Percentiles rank a stretch among this genome's conserved stretches.
Evolutionary conservation across 2,113 vertebrate genomes (phyloP).

Genomic region (Microtus richardsoni): DNA sequence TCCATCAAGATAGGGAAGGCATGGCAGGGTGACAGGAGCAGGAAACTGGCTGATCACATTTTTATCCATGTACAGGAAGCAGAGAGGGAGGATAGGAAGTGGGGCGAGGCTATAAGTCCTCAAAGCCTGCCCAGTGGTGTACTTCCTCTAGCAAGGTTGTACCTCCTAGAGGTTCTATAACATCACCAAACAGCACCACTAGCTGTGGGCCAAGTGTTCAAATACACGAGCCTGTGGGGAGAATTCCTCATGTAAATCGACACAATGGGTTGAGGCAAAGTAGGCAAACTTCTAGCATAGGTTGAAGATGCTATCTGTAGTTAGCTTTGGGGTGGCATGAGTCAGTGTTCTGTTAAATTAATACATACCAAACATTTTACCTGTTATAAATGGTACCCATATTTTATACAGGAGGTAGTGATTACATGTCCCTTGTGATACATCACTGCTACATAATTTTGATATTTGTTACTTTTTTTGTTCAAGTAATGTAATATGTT

Average conservation of each 20-base stretch:
- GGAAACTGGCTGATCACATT: background rate
- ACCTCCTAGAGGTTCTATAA: background rate
- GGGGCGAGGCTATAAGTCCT: background rate
- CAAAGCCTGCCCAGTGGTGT: background rate
- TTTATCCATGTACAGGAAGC: background rate
- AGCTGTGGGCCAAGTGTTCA: background rate
- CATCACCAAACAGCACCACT: background rate
- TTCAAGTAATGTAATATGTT: background rate
- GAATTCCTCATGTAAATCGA: background rate
- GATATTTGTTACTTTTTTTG: background rate
- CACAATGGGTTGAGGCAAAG: background rate
- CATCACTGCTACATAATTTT: background rate
- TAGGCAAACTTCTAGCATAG: background rate
- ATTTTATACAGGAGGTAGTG: background rate
- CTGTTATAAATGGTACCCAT: background rate
- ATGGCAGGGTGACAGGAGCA: background rate
- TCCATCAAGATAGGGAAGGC: background rate
- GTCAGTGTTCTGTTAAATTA: background rate
- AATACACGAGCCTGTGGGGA: background rate
- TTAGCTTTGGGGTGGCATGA: background rate
- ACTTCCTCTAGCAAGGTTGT: background rate
- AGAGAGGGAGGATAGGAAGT: background rate
- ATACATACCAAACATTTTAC: background rate
- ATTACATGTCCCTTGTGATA: background rate
- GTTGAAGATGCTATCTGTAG: background rate